phyloP scores from a whole-genome alignment of 1,140 invertebrate species.

The Penaeus japonicus region DNA sequence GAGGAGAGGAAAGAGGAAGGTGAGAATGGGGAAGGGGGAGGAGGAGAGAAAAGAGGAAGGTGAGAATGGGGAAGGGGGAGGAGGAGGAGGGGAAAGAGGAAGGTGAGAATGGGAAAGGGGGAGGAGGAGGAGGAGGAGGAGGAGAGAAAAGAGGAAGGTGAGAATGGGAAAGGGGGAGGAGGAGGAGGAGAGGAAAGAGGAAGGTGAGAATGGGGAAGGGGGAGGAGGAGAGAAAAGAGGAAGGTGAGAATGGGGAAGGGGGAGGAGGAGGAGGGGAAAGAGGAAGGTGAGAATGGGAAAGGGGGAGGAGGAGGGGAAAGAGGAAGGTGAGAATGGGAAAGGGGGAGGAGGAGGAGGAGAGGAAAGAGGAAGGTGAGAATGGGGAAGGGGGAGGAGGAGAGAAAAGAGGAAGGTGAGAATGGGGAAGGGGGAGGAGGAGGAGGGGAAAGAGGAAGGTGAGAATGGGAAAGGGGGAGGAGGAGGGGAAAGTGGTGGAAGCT shows the following conservation, averaged over 20 bases:
- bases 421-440: neutral
- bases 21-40: neutral
- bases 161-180: constrained; percentile 8
- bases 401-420: neutral
- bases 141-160: constrained; percentile 9
- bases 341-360: neutral
- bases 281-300: no score
- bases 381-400: no score
- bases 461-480: neutral
- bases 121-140: no score
- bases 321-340: neutral
- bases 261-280: neutral
- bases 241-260: neutral
- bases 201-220: no score
- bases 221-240: neutral
- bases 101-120: neutral
- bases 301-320: neutral
- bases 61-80: neutral
- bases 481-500: neutral
- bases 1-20: neutral
- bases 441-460: neutral
- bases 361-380: no score
- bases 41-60: neutral
- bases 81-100: neutral
- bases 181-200: no score